A percentile compares a stretch with the other conserved stretches of the same genome.
Evolutionary conservation across 2,113 vertebrate species (phyloP).

Genomic region (Tor tambroides): DNA sequence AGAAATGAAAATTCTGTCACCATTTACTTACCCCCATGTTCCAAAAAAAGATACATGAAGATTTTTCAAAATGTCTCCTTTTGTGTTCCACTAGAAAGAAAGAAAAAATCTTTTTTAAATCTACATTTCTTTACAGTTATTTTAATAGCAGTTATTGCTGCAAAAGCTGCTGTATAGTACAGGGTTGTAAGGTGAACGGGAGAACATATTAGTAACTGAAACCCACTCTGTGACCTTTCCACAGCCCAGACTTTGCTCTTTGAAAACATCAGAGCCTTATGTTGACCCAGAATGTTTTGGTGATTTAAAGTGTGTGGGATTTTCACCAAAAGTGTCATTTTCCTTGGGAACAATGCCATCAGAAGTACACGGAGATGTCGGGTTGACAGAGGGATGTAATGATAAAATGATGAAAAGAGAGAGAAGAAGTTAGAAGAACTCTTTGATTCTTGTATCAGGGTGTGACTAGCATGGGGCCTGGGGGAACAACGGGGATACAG

Average conservation of each 20-base stretch:
- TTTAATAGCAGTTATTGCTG: neutral
- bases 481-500: conserved; percentile 30
- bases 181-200: neutral
- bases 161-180: neutral
- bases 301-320: neutral
- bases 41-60: no score
- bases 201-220: conserved; percentile 29
- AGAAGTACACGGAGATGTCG: neutral
- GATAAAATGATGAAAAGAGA: conserved; percentile 41
- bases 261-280: conserved; percentile 37
- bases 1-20: no score
- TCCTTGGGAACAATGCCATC: neutral
- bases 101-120: no score
- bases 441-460: conserved; percentile 49
- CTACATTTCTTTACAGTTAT: no score
- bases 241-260: conserved; percentile 15
- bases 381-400: conserved; percentile 35
- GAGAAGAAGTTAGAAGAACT: conserved; percentile 20
- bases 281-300: neutral
- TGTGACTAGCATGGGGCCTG: conserved; percentile 50
- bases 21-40: no score
- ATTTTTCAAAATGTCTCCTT: no score
- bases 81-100: no score
- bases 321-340: conserved; percentile 8
- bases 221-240: conserved; percentile 45